Percentiles rank a stretch among this genome's conserved stretches.
phyloP scores from a whole-genome alignment of 1,140 invertebrate genomes.

The Idris sp. region DNA sequence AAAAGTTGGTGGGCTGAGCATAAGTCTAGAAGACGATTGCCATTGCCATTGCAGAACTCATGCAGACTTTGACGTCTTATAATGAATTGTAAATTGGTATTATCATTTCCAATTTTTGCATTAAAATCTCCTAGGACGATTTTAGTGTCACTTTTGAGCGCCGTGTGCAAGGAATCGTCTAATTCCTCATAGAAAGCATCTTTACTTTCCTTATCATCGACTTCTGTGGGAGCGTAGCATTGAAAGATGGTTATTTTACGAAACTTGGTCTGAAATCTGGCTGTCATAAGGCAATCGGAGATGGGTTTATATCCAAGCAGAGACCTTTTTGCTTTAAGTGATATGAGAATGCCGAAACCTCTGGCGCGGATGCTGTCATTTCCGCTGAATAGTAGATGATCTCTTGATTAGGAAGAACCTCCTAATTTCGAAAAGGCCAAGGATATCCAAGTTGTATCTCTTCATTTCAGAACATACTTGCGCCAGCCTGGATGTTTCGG shows the following conservation, averaged over 20 bases:
- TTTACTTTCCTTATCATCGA: constrained; percentile 16
- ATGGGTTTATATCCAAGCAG: constrained; percentile 15
- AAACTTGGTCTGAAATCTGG: constrained; percentile 23
- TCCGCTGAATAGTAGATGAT: constrained; percentile 16
- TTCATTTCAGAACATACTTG: constrained; percentile 19
- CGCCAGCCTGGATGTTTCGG: constrained; percentile 21
- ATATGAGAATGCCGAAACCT: constrained; percentile 18
- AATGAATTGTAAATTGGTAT: background rate
- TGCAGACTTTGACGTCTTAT: no score
- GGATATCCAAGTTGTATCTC: constrained; percentile 14
- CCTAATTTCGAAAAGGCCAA: constrained; percentile 19
- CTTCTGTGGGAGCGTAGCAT: constrained; percentile 31
- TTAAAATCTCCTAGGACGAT: constrained; percentile 4
- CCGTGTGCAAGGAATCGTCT: no score
- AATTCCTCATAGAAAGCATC: constrained; percentile 29
- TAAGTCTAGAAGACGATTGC: constrained; percentile 18
- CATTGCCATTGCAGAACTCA: background rate
- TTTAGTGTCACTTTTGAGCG: background rate
- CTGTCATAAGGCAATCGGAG: constrained; percentile 18
- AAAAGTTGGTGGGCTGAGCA: constrained; percentile 24
- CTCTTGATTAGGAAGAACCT: constrained; percentile 12
- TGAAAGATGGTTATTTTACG: constrained; percentile 38
- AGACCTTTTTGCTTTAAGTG: background rate
- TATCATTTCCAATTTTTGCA: background rate
- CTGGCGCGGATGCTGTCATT: background rate